Base-by-base conservation (phyloP, 1,140 invertebrate genomes). In the Euwallacea similis region DNA sequence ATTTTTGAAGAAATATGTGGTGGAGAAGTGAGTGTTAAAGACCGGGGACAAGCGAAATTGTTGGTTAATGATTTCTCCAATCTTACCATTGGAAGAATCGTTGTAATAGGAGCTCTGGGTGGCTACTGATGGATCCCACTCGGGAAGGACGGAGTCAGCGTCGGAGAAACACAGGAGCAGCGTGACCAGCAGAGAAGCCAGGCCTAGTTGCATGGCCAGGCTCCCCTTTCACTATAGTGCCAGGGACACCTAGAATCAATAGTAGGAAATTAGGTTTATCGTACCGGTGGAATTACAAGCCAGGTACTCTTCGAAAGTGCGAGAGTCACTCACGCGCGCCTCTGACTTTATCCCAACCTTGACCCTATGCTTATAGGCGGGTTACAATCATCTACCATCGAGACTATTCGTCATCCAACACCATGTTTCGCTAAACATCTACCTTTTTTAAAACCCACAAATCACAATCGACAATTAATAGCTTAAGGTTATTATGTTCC, bases 121-220 rank as follows among this genome's bases (percentile, higher is more conserved):
- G 10, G 74, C 68, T 54, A 61, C 50, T 46, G 72, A 43, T 33
- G 62, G 69, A 43, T 72, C 66, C 21, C 33, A 7, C 6, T 44
- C 58, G 53, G 58, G 66, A 21, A 61, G 41, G 44, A 74, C 54
- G 10, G 65, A 66, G 10, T 66, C 65, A 33, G 74, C 62, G 55
- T 42, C 15, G 67, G 71, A 56, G 79, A 83, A 81, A 82, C 85
- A 82, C 83, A 79, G 75, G 75, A 85, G 77, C 81, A 84, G 76
- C 81, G 77, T 79, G 83, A 82, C 80, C 81, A 81, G 78, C 69
- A 80, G 79, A 79, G 78, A 79, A 80, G 79, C 81, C 81, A 81
- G 78, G 76, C 80, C 80, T 75, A 78, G 78, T 77, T 79, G 77
- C 80, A 81, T 82, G 78, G 77, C 80, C 80, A 77, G 80, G 77